Base-by-base conservation (phyloP, 2,113 vertebrate genomes). In the Oncorhynchus nerka region DNA sequence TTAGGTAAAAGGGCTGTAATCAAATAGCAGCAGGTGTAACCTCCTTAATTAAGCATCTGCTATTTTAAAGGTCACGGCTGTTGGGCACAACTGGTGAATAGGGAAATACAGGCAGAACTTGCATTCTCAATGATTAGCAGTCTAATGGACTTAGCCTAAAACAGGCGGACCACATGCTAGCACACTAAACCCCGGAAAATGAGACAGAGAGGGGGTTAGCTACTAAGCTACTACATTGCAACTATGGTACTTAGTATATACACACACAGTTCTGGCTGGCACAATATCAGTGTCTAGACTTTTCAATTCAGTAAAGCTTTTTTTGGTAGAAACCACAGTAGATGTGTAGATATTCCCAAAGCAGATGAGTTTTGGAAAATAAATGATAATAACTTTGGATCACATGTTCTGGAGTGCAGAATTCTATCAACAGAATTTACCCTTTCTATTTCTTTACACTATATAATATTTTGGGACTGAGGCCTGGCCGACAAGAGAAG, bases 401-500 rank as follows among this genome's bases (percentile, higher is more conserved):
- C 39, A 45, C 39, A 11, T 45, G 39, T 45, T 45, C 39, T 45
- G 39, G 39, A 45, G 39, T 45, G 39, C 39, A 45, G 39, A 45
- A 11, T 45, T 45, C 39, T 45, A 45, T 45, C 2, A 45, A 45
- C 8, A 39, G 8, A 39, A 39, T 45, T 11, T 0, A 45, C 39
- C 39, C 39, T 45, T 45, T 45, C 39, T 45, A 45, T 45, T 45
- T 45, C 9, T 45, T 45, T 45, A 11, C 39, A 45, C 9, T 45
- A 11, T 45, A 11, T 11, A 45, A 45, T 45, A 45, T 45, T 71
- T 57, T 64, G 81, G 85, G 77, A 80, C 48, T 11, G 79, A 57
- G 79, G 80, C 57, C 77, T 83, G 83, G 74, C 71, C 49, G 88
- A 81, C 70, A 82, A 88, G 75, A 80, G 80, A 86, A 74, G 71